A percentile compares a stretch with the other conserved stretches of the same genome.
Evolutionary conservation across 2,797 vertebrate species (phyloP).

Genomic region (Benthosema pterotum): DNA sequence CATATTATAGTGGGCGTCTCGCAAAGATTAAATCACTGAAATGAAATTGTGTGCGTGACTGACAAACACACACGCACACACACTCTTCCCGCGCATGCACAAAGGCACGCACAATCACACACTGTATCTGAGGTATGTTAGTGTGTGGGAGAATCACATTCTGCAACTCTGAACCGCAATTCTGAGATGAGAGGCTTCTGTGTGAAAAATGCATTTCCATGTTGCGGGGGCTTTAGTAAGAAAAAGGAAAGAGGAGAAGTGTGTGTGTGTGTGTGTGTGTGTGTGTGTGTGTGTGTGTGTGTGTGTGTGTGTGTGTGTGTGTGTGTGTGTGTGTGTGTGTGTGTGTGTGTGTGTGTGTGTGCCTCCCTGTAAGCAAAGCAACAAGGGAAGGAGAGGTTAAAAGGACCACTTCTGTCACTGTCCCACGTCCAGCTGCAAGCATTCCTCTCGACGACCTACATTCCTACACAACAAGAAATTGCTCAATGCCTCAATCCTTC

Average conservation of each 20-base stretch:
- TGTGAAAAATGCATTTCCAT: conserved; percentile 74
- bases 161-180: conserved; percentile 58
- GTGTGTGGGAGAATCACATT: conserved; percentile 70
- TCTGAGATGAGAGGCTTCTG: conserved; percentile 66
- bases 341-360: conserved; percentile 10
- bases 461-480: conserved; percentile 80
- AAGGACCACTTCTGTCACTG: conserved; percentile 75
- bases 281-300: conserved; percentile 21
- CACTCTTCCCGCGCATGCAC: not conserved
- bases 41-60: not conserved
- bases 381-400: conserved; percentile 61
- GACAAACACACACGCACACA: conserved; percentile 1
- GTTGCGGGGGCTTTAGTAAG: conserved; percentile 69
- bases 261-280: conserved; percentile 15
- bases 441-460: conserved; percentile 78
- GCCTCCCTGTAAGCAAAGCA: conserved; percentile 30
- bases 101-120: conserved; percentile 1
- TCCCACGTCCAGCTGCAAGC: conserved; percentile 74
- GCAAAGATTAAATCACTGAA: conserved; percentile 44
- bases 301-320: conserved; percentile 9
- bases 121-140: conserved; percentile 27
- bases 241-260: conserved; percentile 29
- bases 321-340: conserved; percentile 2
- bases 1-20: conserved; percentile 62
- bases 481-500: conserved; percentile 83